phyloP scores from a whole-genome alignment of 1,140 invertebrate genomes.

The Hylaeus anthracinus region DNA sequence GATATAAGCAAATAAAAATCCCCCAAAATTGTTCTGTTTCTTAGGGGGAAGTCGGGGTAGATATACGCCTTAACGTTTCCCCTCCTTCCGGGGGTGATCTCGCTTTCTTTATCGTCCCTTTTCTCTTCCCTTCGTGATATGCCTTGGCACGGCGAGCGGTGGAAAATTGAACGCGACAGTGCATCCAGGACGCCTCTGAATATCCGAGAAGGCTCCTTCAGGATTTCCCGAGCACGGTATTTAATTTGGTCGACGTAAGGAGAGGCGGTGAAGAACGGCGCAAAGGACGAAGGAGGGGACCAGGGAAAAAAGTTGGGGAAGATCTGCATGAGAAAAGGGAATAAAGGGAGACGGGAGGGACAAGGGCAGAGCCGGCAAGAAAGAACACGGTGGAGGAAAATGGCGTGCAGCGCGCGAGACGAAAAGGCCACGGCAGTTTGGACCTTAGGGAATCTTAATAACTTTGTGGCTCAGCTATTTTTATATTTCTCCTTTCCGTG shows the following conservation, averaged over 20 bases:
- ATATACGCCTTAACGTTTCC: neutral
- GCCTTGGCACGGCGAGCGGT: conserved; percentile 18
- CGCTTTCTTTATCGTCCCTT: neutral
- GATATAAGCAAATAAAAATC: too few species aligned
- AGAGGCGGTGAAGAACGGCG: conserved; percentile 44
- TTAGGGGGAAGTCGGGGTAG: too few species aligned
- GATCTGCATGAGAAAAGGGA: conserved; percentile 22
- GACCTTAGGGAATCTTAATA: conserved; percentile 71
- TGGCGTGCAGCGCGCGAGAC: conserved; percentile 15
- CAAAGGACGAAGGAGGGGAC: conserved; percentile 35
- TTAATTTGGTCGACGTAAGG: conserved; percentile 71
- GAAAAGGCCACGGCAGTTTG: conserved; percentile 50
- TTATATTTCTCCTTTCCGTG: conserved; percentile 74
- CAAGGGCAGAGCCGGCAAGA: conserved; percentile 16
- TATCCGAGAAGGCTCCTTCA: conserved; percentile 52
- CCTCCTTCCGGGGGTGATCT: neutral
- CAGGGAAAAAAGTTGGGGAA: conserved; percentile 10
- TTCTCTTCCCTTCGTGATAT: conserved; percentile 24
- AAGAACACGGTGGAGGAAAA: conserved; percentile 10
- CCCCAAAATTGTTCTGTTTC: too few species aligned
- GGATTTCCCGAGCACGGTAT: conserved; percentile 64
- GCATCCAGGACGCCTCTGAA: conserved; percentile 60
- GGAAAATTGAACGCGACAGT: conserved; percentile 62
- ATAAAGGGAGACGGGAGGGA: neutral
- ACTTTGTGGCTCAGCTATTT: conserved; percentile 72